phyloP scores from a whole-genome alignment of 1,140 invertebrate species.

The Magallana gigas region DNA sequence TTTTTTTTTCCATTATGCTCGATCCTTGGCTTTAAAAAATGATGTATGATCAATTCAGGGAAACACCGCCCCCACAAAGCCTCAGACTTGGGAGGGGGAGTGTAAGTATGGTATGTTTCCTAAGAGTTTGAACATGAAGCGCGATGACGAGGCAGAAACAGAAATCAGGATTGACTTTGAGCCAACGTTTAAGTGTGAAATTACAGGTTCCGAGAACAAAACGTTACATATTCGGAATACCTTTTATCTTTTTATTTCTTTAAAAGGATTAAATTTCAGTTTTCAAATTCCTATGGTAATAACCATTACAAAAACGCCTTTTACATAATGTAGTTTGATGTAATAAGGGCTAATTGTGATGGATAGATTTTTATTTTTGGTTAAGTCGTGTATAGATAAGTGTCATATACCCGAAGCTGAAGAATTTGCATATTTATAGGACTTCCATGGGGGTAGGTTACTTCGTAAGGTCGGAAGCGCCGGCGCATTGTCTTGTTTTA shows the following conservation, averaged over 20 bases:
- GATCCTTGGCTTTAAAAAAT: neutral
- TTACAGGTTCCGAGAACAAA: constrained; percentile 29
- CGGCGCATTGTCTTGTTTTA: constrained; percentile 7
- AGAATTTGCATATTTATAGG: constrained; percentile 4
- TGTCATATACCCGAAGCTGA: constrained; percentile 29
- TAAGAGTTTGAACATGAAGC: neutral
- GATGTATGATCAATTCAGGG: neutral
- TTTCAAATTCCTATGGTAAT: constrained; percentile 27
- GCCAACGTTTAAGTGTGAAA: constrained; percentile 1
- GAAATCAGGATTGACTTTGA: neutral
- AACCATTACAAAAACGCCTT: neutral
- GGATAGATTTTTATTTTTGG: constrained; percentile 31
- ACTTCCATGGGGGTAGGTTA: neutral
- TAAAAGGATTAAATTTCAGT: constrained; percentile 32
- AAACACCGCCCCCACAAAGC: neutral
- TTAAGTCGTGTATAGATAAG: constrained; percentile 7
- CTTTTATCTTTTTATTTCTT: constrained; percentile 17
- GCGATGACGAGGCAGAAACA: constrained; percentile 7
- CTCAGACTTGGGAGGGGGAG: neutral
- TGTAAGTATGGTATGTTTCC: neutral
- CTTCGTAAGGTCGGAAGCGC: neutral
- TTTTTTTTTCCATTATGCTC: neutral
- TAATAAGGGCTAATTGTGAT: constrained; percentile 21
- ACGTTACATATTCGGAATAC: constrained; percentile 11
- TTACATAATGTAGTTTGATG: constrained; percentile 32